Evolutionary conservation across 2,888 invertebrate species (phyloP).

Genomic region (Odiellus spinosus): DNA sequence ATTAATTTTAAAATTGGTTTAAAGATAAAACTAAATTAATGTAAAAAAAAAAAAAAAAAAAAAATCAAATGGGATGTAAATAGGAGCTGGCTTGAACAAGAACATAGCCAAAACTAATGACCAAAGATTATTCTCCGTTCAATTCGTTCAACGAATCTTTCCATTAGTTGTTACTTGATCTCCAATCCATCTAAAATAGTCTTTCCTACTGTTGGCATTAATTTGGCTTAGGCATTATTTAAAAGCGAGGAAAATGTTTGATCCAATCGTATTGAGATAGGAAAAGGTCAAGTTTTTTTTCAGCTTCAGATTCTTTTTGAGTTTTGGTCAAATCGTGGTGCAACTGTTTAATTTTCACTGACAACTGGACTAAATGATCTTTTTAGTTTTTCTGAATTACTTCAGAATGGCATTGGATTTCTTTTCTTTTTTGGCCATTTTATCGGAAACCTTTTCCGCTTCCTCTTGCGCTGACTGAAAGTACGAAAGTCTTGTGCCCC

Average conservation of each 20-base stretch:
- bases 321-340: constrained; percentile 32
- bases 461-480: not conserved
- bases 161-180: constrained; percentile 66
- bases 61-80: no score
- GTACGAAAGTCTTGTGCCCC: constrained; percentile 39
- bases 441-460: not conserved
- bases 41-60: no score
- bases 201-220: constrained; percentile 57
- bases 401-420: constrained; percentile 34
- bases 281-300: constrained; percentile 32
- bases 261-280: constrained; percentile 53
- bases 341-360: constrained; percentile 32
- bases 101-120: constrained; percentile 92
- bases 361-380: constrained; percentile 30
- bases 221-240: constrained; percentile 72
- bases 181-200: constrained; percentile 72
- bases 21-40: no score
- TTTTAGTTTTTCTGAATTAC: constrained; percentile 42
- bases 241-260: constrained; percentile 59
- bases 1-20: no score
- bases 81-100: constrained; percentile 90
- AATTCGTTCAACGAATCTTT: constrained; percentile 90
- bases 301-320: constrained; percentile 42
- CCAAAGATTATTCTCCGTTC: constrained; percentile 85
- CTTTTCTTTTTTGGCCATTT: constrained; percentile 28